These are phyloP conservation scores for Bilobella aurantiaca DNA, from an alignment of 1,140 invertebrate genomes.

Conservation along the genomic window DNA sequence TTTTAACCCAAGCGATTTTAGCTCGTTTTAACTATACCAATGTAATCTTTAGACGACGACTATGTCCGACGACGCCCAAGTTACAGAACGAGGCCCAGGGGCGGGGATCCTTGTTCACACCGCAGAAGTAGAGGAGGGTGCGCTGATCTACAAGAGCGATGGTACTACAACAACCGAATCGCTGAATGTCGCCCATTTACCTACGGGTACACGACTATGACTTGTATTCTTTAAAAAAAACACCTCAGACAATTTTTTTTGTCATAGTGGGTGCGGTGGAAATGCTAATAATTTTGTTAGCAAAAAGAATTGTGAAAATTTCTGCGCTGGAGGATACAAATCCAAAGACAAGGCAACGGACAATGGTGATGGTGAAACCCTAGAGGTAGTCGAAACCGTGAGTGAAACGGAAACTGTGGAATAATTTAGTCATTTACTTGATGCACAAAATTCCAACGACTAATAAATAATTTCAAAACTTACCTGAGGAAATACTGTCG, in stretches of 20 bases:
- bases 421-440: too few species aligned
- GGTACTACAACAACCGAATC: not conserved
- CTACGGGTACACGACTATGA: not conserved
- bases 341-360: not conserved
- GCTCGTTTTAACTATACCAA: not conserved
- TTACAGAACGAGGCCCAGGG: not conserved
- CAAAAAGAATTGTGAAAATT: not conserved
- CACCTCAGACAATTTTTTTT: not conserved
- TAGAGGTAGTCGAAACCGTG: not conserved
- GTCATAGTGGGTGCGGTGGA: not conserved
- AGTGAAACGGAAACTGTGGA: not conserved
- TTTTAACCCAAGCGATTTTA: not conserved
- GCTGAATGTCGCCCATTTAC: not conserved
- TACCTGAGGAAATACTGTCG: slow-evolving; percentile 33
- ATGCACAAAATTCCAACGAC: too few species aligned
- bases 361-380: not conserved
- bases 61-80: not conserved
- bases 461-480: slow-evolving; percentile 13
- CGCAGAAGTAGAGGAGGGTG: not conserved
- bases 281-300: not conserved
- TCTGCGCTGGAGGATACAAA: not conserved
- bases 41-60: not conserved
- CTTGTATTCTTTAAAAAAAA: not conserved
- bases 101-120: not conserved
- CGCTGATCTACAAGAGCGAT: not conserved